Evolutionary conservation across 2,113 vertebrate genomes (phyloP).

Genomic region (Dissostichus mawsoni): DNA sequence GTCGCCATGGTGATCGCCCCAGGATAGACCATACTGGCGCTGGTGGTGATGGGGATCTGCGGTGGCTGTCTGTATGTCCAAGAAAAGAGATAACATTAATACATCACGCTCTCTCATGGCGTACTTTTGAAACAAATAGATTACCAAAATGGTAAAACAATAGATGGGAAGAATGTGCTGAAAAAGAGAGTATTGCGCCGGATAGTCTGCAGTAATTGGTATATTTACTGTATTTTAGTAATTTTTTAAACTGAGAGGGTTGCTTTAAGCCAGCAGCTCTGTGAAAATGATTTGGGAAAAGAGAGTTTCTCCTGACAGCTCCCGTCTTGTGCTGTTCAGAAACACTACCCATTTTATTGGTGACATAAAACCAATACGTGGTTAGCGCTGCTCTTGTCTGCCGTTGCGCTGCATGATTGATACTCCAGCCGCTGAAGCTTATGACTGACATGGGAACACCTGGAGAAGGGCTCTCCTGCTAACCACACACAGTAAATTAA

Average conservation of each 20-base stretch:
- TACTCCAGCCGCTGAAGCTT: conserved; percentile 76
- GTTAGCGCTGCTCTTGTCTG: conserved; percentile 71
- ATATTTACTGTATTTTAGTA: not conserved
- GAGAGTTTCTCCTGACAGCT: conserved; percentile 72
- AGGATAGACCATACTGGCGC: conserved; percentile 95
- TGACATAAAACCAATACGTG: conserved; percentile 80
- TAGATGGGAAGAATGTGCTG: conserved; percentile 37
- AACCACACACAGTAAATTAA: conserved; percentile 83
- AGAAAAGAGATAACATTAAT: conserved; percentile 8
- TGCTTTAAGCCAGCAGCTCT: conserved; percentile 67
- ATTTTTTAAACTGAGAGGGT: conserved; percentile 38
- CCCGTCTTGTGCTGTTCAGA: conserved; percentile 71
- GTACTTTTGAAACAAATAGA: conserved; percentile 1
- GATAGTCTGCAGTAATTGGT: conserved; percentile 1
- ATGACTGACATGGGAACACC: conserved; percentile 82
- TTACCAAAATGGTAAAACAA: conserved; percentile 16
- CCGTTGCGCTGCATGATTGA: conserved; percentile 75
- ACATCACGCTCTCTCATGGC: conserved; percentile 6
- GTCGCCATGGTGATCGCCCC: conserved; percentile 96
- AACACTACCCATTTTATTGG: conserved; percentile 76
- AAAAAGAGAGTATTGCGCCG: not conserved
- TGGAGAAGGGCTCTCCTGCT: conserved; percentile 78
- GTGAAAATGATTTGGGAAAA: conserved; percentile 80
- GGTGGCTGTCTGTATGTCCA: conserved; percentile 92
- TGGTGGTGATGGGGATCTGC: conserved; percentile 97